phyloP scores from a whole-genome alignment of 2,888 invertebrate species.

The Drosophila mulleri region DNA sequence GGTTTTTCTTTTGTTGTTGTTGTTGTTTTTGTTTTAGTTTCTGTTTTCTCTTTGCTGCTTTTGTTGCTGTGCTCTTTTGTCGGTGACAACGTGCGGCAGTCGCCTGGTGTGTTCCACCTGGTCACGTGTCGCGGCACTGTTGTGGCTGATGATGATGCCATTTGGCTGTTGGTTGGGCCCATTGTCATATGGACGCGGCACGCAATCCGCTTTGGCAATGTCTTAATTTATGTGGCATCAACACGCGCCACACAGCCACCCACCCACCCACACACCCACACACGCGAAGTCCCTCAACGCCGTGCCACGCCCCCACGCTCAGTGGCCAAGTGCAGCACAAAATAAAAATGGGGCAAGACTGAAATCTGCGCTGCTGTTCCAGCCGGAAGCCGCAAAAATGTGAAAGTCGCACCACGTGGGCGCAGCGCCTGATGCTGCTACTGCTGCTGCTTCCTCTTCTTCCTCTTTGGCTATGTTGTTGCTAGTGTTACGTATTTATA shows the following conservation, averaged over 20 bases:
- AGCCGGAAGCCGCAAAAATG: slow-evolving; percentile 52
- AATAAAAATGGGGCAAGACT: background rate
- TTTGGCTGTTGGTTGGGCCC: slow-evolving; percentile 33
- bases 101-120: slow-evolving; percentile 35
- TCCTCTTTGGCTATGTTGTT: background rate
- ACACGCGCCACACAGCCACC: slow-evolving; percentile 42
- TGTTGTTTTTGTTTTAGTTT: too few relatives aligned
- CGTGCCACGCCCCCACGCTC: slow-evolving; percentile 5
- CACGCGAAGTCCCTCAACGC: background rate
- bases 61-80: too few relatives aligned
- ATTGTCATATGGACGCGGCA: slow-evolving; percentile 51
- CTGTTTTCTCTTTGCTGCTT: background rate
- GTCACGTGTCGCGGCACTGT: slow-evolving; percentile 61
- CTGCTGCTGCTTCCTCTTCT: background rate
- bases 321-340: slow-evolving; percentile 12
- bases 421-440: slow-evolving; percentile 12
- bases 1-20: background rate
- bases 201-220: slow-evolving; percentile 51
- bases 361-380: slow-evolving; percentile 13
- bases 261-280: background rate
- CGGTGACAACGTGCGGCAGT: slow-evolving; percentile 73
- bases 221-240: slow-evolving; percentile 69
- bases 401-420: slow-evolving; percentile 30
- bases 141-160: slow-evolving; percentile 50
- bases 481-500: slow-evolving; percentile 38